Base-by-base conservation (phyloP, 2,888 invertebrate genomes). In the Scaptomyza flava region DNA sequence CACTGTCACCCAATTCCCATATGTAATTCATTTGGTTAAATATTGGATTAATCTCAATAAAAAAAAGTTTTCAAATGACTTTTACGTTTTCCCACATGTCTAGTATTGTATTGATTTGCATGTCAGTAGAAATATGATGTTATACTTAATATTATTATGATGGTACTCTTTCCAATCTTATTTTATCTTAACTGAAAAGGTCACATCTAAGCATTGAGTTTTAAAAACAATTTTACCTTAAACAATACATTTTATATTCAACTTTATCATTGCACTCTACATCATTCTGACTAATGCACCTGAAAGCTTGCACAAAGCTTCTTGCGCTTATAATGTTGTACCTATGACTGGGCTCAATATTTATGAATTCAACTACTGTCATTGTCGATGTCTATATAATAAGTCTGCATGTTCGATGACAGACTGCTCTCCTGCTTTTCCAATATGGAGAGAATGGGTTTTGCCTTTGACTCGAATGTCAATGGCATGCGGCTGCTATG, bases 391-490 rank as follows among this genome's bases (percentile, higher is more conserved):
- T 6, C 34, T 20, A 11, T 17, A n/a, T 8, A 6, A n/a, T 56
- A 8, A 47, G 20, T 8, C 8, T 41, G 17, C 9, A 0, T 17
- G 41, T 62, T 12, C 11, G 46, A 68, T 72, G 77, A 54, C 59
- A 68, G 46, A 59, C 38, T 59, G 63, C 61, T 61, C 45, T 58
- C 23, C 43, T 48, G 36, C 45, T 12, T 57, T 41, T 56, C 20
- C 42, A 38, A 51, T 36, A 60, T 57, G 42, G 47, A 45, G 43
- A 41, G 67, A 72, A 77, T 81, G 79, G 80, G 83, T 63, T 63
- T 77, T 72, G 67, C 62, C 63, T 80, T 82, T 78, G 79, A 82
- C 68, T 73, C 63, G 66, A 66, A 82, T 82, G 86, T 82, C 81
- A 82, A 76, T 76, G 86, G 57, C 78, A 76, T 76, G 76, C 54